phyloP scores from a whole-genome alignment of 2,113 vertebrate species.

The Platichthys stellatus region DNA sequence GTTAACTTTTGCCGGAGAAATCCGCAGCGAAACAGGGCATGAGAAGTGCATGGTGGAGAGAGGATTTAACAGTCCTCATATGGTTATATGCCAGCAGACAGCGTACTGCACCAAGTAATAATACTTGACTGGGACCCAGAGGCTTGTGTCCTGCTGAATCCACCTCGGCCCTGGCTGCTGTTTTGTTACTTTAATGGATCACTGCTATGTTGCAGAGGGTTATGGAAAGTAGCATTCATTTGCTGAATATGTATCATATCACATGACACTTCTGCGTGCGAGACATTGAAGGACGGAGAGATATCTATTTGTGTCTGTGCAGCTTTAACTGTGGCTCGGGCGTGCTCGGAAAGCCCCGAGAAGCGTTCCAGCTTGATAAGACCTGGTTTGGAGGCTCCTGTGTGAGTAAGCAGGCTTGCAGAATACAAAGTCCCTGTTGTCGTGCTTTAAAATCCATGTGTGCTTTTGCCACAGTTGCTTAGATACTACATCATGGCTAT shows the following conservation, averaged over 20 bases:
- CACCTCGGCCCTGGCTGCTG: constrained; percentile 27
- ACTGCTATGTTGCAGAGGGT: constrained; percentile 20
- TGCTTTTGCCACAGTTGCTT: constrained; percentile 27
- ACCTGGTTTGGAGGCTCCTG: constrained; percentile 32
- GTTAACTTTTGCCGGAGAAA: constrained; percentile 40
- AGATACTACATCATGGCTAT: constrained; percentile 2
- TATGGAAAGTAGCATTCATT: neutral
- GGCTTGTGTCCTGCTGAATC: constrained; percentile 46
- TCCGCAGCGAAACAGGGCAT: constrained; percentile 15
- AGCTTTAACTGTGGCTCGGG: constrained; percentile 25
- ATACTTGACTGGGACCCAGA: constrained; percentile 56
- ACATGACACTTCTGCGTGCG: neutral
- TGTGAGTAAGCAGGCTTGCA: constrained; percentile 28
- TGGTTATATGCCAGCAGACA: constrained; percentile 44
- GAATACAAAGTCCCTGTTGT: constrained; percentile 30
- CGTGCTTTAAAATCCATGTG: constrained; percentile 22
- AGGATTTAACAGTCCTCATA: constrained; percentile 43
- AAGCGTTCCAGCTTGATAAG: constrained; percentile 29
- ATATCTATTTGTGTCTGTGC: constrained; percentile 2
- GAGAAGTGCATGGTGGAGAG: constrained; percentile 24
- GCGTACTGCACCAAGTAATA: constrained; percentile 53
- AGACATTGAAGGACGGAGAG: neutral
- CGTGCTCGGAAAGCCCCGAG: neutral
- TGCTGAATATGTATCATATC: neutral
- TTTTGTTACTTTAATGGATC: constrained; percentile 20